Conservation (phyloP, 2,888 invertebrate genomes). For the Tinea pellionella region DNA sequence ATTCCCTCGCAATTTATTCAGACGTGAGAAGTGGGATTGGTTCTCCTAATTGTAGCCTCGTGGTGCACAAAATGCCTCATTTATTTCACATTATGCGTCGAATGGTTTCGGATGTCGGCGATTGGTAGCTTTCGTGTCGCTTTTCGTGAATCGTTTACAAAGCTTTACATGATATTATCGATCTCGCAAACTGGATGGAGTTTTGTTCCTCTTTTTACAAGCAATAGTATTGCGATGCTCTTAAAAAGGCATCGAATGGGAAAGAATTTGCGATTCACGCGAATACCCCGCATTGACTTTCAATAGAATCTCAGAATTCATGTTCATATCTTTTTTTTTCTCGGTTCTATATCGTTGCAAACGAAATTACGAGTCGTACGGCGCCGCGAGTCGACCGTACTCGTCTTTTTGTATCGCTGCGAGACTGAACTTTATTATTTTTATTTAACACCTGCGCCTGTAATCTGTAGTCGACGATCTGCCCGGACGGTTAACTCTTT, state of each 20-base stretch:
- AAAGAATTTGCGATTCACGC: not conserved
- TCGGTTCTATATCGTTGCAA: slow-evolving; percentile 28
- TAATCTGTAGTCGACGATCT: slow-evolving; percentile 67
- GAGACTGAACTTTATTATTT: slow-evolving; percentile 62
- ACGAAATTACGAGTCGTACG: slow-evolving; percentile 53
- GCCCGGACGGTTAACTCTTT: slow-evolving; percentile 66
- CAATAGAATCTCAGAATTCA: not conserved
- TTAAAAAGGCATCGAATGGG: not conserved
- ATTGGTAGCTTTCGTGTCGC: not conserved
- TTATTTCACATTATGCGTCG: not conserved
- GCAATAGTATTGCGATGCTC: not conserved
- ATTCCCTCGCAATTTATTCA: slow-evolving; percentile 47
- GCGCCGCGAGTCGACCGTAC: slow-evolving; percentile 54
- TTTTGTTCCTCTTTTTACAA: no score
- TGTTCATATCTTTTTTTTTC: not conserved
- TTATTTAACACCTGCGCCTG: slow-evolving; percentile 68
- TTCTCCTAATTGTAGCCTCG: slow-evolving; percentile 39
- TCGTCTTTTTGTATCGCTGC: slow-evolving; percentile 54
- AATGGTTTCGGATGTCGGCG: not conserved
- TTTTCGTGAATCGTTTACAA: not conserved
- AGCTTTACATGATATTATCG: no score
- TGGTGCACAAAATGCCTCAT: not conserved
- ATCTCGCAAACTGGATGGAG: no score
- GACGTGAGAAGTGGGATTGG: slow-evolving; percentile 57
- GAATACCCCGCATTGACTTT: not conserved